These are phyloP conservation scores for Helobdella robusta DNA, from an alignment of 2,888 invertebrate species.

Conservation along the genomic window DNA sequence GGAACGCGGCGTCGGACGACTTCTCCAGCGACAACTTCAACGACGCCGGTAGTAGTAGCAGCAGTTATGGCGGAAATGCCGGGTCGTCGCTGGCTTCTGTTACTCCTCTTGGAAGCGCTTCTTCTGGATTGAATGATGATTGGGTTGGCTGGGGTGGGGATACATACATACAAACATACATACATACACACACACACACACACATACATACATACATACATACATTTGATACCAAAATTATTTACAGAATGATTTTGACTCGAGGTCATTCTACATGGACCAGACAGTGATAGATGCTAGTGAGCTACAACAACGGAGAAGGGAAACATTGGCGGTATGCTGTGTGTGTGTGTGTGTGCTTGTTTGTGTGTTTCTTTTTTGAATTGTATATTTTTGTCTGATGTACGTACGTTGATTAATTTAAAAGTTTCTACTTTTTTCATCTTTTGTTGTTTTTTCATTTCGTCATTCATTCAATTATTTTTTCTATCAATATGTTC, in stretches of 20 bases:
- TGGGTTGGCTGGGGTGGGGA: too few relatives aligned
- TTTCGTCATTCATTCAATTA: neutral
- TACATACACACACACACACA: neutral
- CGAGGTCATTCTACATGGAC: neutral
- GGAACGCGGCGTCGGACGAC: too few relatives aligned
- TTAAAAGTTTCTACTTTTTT: neutral
- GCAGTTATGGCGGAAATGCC: too few relatives aligned
- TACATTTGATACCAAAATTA: too few relatives aligned
- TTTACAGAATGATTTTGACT: neutral
- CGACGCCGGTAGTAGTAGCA: too few relatives aligned
- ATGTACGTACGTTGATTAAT: neutral
- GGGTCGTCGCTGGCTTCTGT: too few relatives aligned
- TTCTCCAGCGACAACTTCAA: too few relatives aligned
- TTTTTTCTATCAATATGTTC: neutral
- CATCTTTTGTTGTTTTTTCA: neutral
- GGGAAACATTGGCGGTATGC: conserved; percentile 1
- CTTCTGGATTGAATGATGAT: too few relatives aligned
- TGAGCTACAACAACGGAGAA: conserved; percentile 6
- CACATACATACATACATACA: conserved; percentile 2
- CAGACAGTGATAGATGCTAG: neutral
- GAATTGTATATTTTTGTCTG: conserved; percentile 6
- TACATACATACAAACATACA: too few relatives aligned
- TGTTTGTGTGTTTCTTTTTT: conserved; percentile 14
- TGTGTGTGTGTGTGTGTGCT: conserved; percentile 14
- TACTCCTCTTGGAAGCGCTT: too few relatives aligned